phyloP scores from a whole-genome alignment of 2,113 vertebrate species.

The Willisornis vidua region DNA sequence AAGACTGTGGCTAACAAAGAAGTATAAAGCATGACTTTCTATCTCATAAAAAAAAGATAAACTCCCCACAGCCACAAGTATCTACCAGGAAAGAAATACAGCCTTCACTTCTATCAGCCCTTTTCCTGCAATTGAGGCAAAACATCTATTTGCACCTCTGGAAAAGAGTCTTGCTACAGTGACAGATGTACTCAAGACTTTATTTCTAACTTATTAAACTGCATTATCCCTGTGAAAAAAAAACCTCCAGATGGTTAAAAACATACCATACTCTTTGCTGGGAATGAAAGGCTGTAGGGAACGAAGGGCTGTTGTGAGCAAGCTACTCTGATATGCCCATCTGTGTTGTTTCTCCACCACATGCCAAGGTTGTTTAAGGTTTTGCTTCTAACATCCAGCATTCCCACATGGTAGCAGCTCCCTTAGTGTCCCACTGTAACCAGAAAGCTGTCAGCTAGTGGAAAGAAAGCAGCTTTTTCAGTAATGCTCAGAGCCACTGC shows the following conservation, averaged over 20 bases:
- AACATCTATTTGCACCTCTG: background rate
- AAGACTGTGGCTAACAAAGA: background rate
- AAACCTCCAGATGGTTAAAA: background rate
- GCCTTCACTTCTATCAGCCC: background rate
- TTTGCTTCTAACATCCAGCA: background rate
- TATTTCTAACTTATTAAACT: background rate
- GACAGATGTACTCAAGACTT: background rate
- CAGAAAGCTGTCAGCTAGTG: background rate
- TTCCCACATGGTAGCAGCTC: background rate
- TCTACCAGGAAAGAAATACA: background rate
- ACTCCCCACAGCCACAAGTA: background rate
- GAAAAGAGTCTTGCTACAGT: background rate
- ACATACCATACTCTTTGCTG: background rate
- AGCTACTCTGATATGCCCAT: background rate
- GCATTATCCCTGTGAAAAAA: background rate
- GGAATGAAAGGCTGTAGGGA: background rate
- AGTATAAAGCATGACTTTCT: background rate
- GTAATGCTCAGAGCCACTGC: background rate
- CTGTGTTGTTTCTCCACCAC: background rate
- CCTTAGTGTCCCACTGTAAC: background rate
- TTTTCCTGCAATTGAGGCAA: background rate
- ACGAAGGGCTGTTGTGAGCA: background rate
- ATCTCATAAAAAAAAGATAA: background rate
- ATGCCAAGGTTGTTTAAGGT: constrained; percentile 4
- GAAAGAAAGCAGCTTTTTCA: background rate